Evolutionary conservation across 1,140 invertebrate species (phyloP).

Genomic region (Diploscapter pachys): DNA sequence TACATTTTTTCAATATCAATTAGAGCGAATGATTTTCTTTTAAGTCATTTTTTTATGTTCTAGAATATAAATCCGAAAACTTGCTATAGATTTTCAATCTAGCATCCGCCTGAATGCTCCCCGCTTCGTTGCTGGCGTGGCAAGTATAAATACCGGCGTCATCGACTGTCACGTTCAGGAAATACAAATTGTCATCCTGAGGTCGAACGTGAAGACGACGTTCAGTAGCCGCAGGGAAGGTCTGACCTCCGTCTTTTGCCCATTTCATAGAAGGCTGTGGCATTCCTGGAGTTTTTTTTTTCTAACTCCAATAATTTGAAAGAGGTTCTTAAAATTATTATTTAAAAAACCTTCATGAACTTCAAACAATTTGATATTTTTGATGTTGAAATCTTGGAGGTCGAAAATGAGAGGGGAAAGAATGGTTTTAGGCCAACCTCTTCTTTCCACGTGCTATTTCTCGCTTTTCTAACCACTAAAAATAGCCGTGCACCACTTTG

Average conservation of each 20-base stretch:
- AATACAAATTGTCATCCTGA: conserved; percentile 81
- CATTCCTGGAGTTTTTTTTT: conserved; percentile 80
- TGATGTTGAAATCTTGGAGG: conserved; percentile 62
- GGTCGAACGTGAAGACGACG: conserved; percentile 77
- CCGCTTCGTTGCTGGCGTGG: conserved; percentile 82
- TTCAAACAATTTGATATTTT: too few species aligned
- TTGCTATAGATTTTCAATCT: conserved; percentile 78
- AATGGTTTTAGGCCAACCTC: too few species aligned
- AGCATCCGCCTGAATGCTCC: conserved; percentile 79
- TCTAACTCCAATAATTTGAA: background rate
- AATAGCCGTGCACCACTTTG: too few species aligned
- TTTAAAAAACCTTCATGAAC: too few species aligned
- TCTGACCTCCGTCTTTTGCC: conserved; percentile 84
- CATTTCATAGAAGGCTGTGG: conserved; percentile 83
- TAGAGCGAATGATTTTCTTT: background rate
- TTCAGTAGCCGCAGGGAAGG: conserved; percentile 89
- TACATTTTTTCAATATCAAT: background rate
- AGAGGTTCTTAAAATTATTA: too few species aligned
- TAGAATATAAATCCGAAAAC: conserved; percentile 18
- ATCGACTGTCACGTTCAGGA: conserved; percentile 77
- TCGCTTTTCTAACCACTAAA: too few species aligned
- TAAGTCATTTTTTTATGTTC: background rate
- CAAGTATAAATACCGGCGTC: conserved; percentile 91
- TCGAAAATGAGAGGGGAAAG: conserved; percentile 66
- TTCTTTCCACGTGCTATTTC: too few species aligned